Evolutionary conservation across 2,113 vertebrate genomes (phyloP).

Genomic region (Pterocles gutturalis): DNA sequence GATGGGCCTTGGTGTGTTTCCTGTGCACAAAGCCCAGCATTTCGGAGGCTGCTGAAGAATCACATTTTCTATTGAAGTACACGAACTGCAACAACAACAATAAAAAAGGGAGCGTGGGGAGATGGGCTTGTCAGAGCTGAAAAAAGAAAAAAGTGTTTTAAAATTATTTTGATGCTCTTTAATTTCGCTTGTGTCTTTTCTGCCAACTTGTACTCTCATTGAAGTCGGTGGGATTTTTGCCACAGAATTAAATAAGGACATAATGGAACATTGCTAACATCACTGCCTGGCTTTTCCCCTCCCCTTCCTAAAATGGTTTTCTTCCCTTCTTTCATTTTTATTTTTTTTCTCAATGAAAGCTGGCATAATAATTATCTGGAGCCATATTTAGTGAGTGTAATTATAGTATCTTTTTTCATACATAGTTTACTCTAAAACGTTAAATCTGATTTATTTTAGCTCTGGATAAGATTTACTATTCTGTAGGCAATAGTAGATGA

Average conservation of each 20-base stretch:
- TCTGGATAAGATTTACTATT: background rate
- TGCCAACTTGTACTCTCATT: background rate
- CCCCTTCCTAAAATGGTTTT: conserved; percentile 6
- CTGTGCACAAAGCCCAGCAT: background rate
- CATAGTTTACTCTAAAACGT: conserved; percentile 1
- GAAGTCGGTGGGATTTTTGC: background rate
- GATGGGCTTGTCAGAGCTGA: background rate
- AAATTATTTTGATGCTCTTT: conserved; percentile 10
- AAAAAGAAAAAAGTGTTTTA: background rate
- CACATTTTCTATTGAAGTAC: background rate
- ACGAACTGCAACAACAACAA: background rate
- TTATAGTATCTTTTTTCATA: conserved; percentile 44
- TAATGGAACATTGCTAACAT: background rate
- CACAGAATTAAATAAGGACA: background rate
- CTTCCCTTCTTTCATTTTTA: background rate
- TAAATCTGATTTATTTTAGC: background rate
- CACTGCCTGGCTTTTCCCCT: background rate
- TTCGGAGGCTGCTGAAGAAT: background rate
- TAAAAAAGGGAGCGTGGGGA: background rate
- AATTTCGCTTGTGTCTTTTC: conserved; percentile 6
- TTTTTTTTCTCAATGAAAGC: background rate
- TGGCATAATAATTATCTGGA: background rate
- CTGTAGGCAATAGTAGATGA: background rate
- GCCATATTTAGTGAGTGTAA: conserved; percentile 15
- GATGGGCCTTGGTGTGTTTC: background rate